These are phyloP conservation scores for Euproctis similis DNA, from an alignment of 2,888 invertebrate genomes.

Conservation along the genomic window DNA sequence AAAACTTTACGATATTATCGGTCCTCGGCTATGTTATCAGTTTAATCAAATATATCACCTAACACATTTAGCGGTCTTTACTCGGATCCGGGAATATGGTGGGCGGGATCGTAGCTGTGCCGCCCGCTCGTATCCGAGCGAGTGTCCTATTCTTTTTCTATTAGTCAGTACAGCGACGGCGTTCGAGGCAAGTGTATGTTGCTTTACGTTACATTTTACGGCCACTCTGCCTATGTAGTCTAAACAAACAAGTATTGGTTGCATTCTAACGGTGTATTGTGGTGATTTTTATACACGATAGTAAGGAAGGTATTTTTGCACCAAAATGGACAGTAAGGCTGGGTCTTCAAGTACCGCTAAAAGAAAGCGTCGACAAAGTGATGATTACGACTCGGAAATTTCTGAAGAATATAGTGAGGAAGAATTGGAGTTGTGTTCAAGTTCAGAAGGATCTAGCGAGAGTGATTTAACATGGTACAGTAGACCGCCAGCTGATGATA, in stretches of 20 bases:
- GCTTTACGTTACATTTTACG: slow-evolving; percentile 12
- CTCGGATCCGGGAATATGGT: not conserved
- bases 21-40: too few species aligned
- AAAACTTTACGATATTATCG: too few species aligned
- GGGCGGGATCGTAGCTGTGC: not conserved
- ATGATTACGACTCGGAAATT: slow-evolving; percentile 11
- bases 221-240: slow-evolving; percentile 11
- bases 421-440: slow-evolving; percentile 9
- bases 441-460: slow-evolving; percentile 10
- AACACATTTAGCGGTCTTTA: too few species aligned
- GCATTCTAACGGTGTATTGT: slow-evolving; percentile 11
- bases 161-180: slow-evolving; percentile 8
- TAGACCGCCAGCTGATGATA: not conserved
- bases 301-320: slow-evolving; percentile 4
- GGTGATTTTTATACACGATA: slow-evolving; percentile 13
- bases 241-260: slow-evolving; percentile 10
- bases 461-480: slow-evolving; percentile 13
- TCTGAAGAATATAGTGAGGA: slow-evolving; percentile 11
- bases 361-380: slow-evolving; percentile 13
- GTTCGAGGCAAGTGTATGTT: slow-evolving; percentile 5
- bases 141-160: slow-evolving; percentile 12
- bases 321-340: slow-evolving; percentile 15
- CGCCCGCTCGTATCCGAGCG: slow-evolving; percentile 11
- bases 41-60: too few species aligned
- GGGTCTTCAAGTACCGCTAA: slow-evolving; percentile 6